Base-by-base conservation (phyloP, 1,140 invertebrate genomes). In the Luehdorfia chinensis region DNA sequence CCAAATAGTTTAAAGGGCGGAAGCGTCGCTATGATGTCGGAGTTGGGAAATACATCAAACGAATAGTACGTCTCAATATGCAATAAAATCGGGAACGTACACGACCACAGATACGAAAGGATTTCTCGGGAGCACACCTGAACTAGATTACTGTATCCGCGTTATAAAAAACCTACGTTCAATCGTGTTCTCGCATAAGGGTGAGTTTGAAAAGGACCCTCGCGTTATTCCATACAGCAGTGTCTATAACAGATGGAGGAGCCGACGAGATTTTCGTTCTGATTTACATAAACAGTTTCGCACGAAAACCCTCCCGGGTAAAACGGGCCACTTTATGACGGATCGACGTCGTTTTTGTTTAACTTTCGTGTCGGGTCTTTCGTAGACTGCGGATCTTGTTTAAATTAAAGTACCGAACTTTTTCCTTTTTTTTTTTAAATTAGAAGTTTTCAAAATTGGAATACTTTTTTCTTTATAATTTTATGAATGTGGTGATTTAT, bases 21-120 rank as follows among this genome's bases (percentile, higher is more conserved):
- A 44, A 47, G 48, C 49, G 49, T 55, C 54, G 50, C 55, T 69
- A 65, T 75, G 69, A 74, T 63, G 66, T 62, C 49, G 59, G 56
- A 48, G 49, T 48, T 41, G 46, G 31, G 23, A 50, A 70, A 78
- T 78, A 78, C 74, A 78, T 79, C 73, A 73, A 53, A 73, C 44
- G 67, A 71, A 74, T 68, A 78, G 56, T 84, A 78, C 65, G 75
- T 77, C 76, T 84, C 80, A 84, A 84, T 81, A 81, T 78, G 73
- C 68, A 80, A 84, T 83, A 84, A 80, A 80, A 80, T 65, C 50
- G 59, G 47, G 59, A 75, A 75, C 65, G 74, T 78, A 80, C 71
- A 70, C 69, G 77, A 81, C 74, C 75, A 78, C 71, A 75, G 63
- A 74, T 76, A 52, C 55, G 55, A 45, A 55, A 63, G 74, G 69